Conservation (phyloP, 2,888 invertebrate genomes). For the Conomelus anceps region DNA sequence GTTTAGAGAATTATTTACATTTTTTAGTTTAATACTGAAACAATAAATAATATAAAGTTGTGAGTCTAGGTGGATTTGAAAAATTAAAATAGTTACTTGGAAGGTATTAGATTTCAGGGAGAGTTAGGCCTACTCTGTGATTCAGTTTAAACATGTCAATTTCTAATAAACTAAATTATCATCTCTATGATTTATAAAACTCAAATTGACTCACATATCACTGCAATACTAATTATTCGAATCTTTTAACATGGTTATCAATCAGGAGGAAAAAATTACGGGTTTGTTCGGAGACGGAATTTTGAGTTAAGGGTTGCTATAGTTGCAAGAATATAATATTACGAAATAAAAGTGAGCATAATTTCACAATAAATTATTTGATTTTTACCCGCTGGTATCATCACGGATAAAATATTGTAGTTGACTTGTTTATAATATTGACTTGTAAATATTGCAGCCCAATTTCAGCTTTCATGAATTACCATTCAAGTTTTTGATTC, state of each 20-base stretch:
- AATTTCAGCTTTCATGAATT: not conserved
- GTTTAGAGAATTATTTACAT: not conserved
- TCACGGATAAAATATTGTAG: too few relatives aligned
- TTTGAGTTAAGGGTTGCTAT: too few relatives aligned
- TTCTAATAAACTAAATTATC: not conserved
- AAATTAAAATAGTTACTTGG: not conserved
- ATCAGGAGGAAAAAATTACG: not conserved
- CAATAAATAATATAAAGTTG: not conserved
- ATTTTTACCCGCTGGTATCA: too few relatives aligned
- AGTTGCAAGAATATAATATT: too few relatives aligned
- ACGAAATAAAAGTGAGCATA: too few relatives aligned
- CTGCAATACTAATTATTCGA: not conserved
- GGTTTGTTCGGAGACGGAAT: too few relatives aligned
- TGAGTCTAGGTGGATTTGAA: not conserved
- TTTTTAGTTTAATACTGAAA: not conserved
- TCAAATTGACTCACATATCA: not conserved
- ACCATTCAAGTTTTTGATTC: not conserved
- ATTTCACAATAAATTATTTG: too few relatives aligned
- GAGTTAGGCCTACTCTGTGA: not conserved
- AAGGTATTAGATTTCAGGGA: not conserved
- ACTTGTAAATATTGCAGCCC: too few relatives aligned
- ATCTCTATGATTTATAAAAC: not conserved
- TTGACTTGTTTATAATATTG: too few relatives aligned
- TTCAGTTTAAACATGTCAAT: not conserved
- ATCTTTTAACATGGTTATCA: not conserved